Conservation (phyloP, 2,888 invertebrate species). For the Polietes domitor region DNA sequence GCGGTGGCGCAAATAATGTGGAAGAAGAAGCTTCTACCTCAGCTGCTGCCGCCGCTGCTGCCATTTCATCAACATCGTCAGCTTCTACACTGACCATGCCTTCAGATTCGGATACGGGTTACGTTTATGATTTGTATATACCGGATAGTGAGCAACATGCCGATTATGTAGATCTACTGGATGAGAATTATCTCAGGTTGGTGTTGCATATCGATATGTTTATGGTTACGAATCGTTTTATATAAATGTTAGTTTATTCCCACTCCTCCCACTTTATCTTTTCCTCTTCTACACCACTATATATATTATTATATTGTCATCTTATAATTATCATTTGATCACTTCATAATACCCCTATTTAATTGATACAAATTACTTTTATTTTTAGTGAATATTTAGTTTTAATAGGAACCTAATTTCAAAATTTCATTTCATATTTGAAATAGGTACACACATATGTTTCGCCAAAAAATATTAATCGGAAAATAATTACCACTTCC, state of each 20-base stretch:
- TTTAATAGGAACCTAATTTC: not conserved
- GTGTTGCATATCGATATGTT: constrained; percentile 79
- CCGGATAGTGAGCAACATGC: constrained; percentile 82
- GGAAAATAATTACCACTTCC: no score
- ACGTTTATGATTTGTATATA: constrained; percentile 86
- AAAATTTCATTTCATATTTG: no score
- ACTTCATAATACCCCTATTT: not conserved
- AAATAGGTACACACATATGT: no score
- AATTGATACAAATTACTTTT: not conserved
- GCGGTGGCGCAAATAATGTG: not conserved
- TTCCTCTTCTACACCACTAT: not conserved
- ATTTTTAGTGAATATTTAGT: not conserved
- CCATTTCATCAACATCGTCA: not conserved
- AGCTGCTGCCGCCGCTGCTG: constrained; percentile 50
- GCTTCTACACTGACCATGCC: constrained; percentile 57
- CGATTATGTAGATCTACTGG: constrained; percentile 79
- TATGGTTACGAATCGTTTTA: constrained; percentile 77
- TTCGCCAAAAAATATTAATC: no score
- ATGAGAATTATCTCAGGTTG: constrained; percentile 80
- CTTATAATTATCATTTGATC: not conserved
- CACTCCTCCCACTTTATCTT: not conserved
- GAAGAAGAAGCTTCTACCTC: constrained; percentile 49
- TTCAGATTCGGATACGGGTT: constrained; percentile 79
- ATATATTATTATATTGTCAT: not conserved
- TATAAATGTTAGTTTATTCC: constrained; percentile 70